Evolutionary conservation across 1,140 invertebrate genomes (phyloP), one percentile per base, ranked within the genome.

Genomic region (Anagrus nilaparvatae): DNA sequence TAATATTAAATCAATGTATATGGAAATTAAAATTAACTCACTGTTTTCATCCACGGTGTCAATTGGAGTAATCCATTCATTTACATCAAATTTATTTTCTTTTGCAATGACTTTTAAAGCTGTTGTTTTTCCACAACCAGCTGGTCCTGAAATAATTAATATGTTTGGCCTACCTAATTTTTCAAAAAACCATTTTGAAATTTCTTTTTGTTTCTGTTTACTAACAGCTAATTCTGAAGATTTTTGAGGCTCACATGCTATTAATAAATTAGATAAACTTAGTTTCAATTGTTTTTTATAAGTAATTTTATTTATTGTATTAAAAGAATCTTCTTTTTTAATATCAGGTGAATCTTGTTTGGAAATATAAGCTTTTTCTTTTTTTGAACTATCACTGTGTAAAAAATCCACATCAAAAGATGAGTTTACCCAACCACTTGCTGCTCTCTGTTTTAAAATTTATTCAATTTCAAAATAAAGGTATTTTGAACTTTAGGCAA

Each of bases 21-120:
- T 5, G 34, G 14, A 16, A 27, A 12, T 29, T 35, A 48, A 37
- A 38, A 18, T 23, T 8, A 42, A 38, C 40, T 59, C 58, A 64
- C 67, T 61, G 43, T 61, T 62, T 45, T 68, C 62, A 54, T 65
- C 52, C 34, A 63, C 54, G 27, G 54, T 53, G 63, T 84, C 81
- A 2, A 81, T 42, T 3, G 82, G 81, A 47, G 78, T 84, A 16
- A 80, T 75, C 81, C 81, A 86, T 60, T 85, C 82, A 17, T 73
- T 64, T 25, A 83, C 43, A 48, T 72, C 61, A 41, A 77, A 73
- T 38, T 63, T 62, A 40, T 75, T 57, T 48, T 77, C 72, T 34
- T 71, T 64, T 28, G 78, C 76, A 8, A 84, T 39, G 3, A 76
- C 61, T 34, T 67, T 71, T 14, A 84, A 29, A 3, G 78, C 73